These are phyloP conservation scores for Pollimyrus isidori DNA, from an alignment of 2,113 vertebrate species.

Conservation along the genomic window DNA sequence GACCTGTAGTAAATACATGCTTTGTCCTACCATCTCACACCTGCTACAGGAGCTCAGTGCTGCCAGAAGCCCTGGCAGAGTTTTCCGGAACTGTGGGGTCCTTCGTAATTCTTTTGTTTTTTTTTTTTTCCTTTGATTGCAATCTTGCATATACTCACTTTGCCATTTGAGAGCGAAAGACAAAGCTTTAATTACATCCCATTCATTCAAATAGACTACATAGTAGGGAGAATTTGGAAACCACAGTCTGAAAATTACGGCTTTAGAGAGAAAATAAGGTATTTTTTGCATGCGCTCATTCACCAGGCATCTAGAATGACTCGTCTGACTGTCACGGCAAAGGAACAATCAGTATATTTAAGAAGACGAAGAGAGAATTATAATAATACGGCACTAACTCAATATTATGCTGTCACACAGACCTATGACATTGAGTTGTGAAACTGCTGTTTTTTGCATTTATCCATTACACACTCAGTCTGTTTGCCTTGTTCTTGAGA, in stretches of 20 bases:
- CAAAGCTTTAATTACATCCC: constrained; percentile 8
- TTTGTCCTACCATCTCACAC: constrained; percentile 3
- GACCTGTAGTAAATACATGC: constrained; percentile 8
- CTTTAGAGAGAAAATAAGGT: constrained; percentile 2
- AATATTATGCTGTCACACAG: background rate
- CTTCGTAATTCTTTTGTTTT: background rate
- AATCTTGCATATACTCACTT: background rate
- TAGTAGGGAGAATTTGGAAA: background rate
- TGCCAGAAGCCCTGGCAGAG: constrained; percentile 5
- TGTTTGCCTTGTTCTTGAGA: background rate
- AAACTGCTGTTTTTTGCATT: background rate
- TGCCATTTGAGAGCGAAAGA: background rate
- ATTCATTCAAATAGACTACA: background rate
- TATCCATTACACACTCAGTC: background rate
- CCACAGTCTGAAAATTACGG: background rate
- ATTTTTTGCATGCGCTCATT: background rate
- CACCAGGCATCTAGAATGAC: background rate
- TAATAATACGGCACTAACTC: background rate
- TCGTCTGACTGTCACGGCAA: background rate
- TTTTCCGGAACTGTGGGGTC: background rate
- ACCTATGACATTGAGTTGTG: background rate
- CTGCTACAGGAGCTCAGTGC: background rate
- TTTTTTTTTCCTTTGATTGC: background rate
- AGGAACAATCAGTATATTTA: background rate
- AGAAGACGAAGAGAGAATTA: background rate